These are phyloP conservation scores for Hipparchia semele DNA, from an alignment of 2,888 invertebrate species.

Conservation along the genomic window DNA sequence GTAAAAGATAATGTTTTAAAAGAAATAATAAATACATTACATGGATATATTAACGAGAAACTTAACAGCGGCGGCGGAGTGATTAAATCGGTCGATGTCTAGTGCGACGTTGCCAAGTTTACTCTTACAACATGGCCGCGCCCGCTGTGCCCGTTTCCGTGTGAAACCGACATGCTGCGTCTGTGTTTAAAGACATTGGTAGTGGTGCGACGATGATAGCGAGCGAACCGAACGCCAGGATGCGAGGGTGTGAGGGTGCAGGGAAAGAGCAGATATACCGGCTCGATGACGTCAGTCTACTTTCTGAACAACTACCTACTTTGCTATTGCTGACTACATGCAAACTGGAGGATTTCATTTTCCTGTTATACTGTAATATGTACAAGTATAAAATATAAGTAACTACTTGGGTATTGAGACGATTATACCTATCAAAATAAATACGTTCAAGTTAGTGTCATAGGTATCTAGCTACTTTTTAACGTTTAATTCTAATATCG, in stretches of 20 bases:
- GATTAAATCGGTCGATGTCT: constrained; percentile 82
- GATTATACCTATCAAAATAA: not conserved
- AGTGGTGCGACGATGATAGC: constrained; percentile 47
- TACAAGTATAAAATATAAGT: not conserved
- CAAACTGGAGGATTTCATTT: constrained; percentile 16
- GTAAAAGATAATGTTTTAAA: constrained; percentile 9
- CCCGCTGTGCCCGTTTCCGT: constrained; percentile 81
- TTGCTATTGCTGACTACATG: constrained; percentile 37
- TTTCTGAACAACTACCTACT: constrained; percentile 65
- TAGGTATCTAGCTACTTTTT: no score
- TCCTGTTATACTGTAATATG: not conserved
- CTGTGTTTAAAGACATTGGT: constrained; percentile 61
- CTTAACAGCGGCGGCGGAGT: constrained; percentile 54
- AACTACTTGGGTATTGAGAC: not conserved
- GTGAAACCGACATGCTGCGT: constrained; percentile 78
- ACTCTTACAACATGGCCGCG: constrained; percentile 81
- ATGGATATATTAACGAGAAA: constrained; percentile 50
- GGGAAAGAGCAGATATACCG: constrained; percentile 61
- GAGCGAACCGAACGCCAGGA: constrained; percentile 57
- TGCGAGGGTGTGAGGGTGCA: constrained; percentile 41
- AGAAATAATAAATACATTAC: constrained; percentile 26
- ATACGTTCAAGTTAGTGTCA: no score
- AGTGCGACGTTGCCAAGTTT: constrained; percentile 81
- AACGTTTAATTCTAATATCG: no score
- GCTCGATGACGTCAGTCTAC: constrained; percentile 75